These are phyloP conservation scores for Melanaphis sacchari DNA, from an alignment of 1,140 invertebrate species.

Conservation along the genomic window DNA sequence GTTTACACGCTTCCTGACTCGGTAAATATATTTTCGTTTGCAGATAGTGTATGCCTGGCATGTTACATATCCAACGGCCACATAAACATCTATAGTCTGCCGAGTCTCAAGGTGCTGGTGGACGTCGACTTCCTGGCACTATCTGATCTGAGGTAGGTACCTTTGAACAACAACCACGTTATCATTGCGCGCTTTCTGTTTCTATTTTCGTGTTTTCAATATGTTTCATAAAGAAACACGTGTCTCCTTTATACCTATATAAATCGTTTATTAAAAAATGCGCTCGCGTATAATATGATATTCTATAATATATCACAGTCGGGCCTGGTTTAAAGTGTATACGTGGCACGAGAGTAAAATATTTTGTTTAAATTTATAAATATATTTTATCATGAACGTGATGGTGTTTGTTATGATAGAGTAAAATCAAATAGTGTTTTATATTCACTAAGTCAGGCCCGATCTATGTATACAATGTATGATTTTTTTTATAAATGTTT, in stretches of 20 bases:
- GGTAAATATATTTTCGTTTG: conserved; percentile 61
- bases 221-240: not conserved
- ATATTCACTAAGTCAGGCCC: not conserved
- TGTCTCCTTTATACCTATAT: not conserved
- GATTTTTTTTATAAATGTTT: not conserved
- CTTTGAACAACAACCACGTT: conserved; percentile 61
- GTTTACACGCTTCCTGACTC: not conserved
- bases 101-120: conserved; percentile 87
- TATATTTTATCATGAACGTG: not conserved
- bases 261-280: not conserved
- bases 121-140: conserved; percentile 93
- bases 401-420: not conserved
- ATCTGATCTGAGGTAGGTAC: conserved; percentile 86
- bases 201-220: not conserved
- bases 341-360: not conserved
- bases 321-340: not conserved
- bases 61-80: conserved; percentile 94
- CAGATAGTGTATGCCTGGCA: conserved; percentile 92
- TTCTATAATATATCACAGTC: not conserved
- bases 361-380: not conserved
- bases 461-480: not conserved
- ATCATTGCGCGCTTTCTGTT: not conserved
- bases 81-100: conserved; percentile 89
- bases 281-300: not conserved
- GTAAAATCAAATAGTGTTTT: not conserved